Base-by-base conservation (phyloP, 2,797 vertebrate genomes). In the Coregonus ussuriensis region DNA sequence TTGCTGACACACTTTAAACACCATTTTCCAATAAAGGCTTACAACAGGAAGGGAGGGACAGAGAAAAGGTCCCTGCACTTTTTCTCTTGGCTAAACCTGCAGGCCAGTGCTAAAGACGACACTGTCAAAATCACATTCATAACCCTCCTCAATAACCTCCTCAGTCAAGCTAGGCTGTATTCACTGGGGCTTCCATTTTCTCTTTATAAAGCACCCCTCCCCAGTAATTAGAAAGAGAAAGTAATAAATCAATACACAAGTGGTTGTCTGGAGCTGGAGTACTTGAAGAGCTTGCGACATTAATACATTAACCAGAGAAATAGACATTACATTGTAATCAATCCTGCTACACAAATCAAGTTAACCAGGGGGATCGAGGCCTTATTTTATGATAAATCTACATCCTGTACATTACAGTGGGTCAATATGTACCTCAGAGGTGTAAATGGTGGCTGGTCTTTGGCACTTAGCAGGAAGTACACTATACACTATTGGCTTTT, bases 271-370 rank as follows among this genome's bases (percentile, higher is more conserved):
- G 89, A 88, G 88, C 85, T 37, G 82, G 89, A 85, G 82, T 90
- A 89, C 88, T 91, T 74, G 82, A 90, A 86, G 85, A 87, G 84
- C 86, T 85, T 53, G 59, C 84, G 86, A 91, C 90, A 87, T 91
- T 91, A 91, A 90, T 85, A 89, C 71, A 85, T 90, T 83, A 78
- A 88, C 88, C 86, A 88, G 87, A 89, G 88, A 90, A 89, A 86
- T 83, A 91, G 86, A 93, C 91, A 88, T 93, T 92, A 91, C 84
- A 79, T 88, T 83, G 91, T 90, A 91, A 94, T 94, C 92, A 92
- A 93, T 93, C 92, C 92, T 83, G 83, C 85, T 83, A 18, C 88
- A 87, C 89, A 92, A 93, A 94, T 91, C 89, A 90, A 85, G 85
- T 93, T 92, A 92, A 76, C 79, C 65, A 74, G 69, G 66, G 79